phyloP scores from a whole-genome alignment of 1,140 invertebrate species.

The Tetraneura akinire region DNA sequence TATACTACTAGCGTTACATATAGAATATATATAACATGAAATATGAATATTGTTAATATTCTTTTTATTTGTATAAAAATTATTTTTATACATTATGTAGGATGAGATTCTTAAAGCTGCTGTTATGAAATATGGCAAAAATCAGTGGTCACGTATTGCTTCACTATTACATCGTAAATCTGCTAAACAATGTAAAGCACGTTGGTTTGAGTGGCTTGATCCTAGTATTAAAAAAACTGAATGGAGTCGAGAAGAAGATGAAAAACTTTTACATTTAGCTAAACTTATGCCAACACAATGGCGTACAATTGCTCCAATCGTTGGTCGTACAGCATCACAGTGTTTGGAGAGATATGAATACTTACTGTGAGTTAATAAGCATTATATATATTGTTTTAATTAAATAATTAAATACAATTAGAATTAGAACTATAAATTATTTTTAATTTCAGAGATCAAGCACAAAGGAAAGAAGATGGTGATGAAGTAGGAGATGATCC shows the following conservation, averaged over 20 bases:
- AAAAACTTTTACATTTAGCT: slow-evolving; percentile 95
- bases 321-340: slow-evolving; percentile 97
- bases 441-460: slow-evolving; percentile 79
- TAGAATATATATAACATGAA: no score
- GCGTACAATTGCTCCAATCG: slow-evolving; percentile 98
- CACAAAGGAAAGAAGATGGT: slow-evolving; percentile 96
- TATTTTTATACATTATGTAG: slow-evolving; percentile 63
- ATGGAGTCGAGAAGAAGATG: slow-evolving; percentile 99
- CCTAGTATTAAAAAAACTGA: slow-evolving; percentile 99
- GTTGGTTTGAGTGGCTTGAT: slow-evolving; percentile 99
- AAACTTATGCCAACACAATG: slow-evolving; percentile 99
- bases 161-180: slow-evolving; percentile 98
- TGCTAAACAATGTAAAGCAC: slow-evolving; percentile 98
- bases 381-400: background rate
- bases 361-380: slow-evolving; percentile 78
- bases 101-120: slow-evolving; percentile 99
- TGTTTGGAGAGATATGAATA: slow-evolving; percentile 98
- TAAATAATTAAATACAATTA: background rate
- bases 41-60: no score
- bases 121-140: slow-evolving; percentile 99
- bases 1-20: no score
- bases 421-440: slow-evolving; percentile 5
- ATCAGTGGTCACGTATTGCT: slow-evolving; percentile 99
- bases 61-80: no score
- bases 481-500: slow-evolving; percentile 92